Base-by-base conservation (phyloP, 2,888 invertebrate genomes). In the Amiota minor region DNA sequence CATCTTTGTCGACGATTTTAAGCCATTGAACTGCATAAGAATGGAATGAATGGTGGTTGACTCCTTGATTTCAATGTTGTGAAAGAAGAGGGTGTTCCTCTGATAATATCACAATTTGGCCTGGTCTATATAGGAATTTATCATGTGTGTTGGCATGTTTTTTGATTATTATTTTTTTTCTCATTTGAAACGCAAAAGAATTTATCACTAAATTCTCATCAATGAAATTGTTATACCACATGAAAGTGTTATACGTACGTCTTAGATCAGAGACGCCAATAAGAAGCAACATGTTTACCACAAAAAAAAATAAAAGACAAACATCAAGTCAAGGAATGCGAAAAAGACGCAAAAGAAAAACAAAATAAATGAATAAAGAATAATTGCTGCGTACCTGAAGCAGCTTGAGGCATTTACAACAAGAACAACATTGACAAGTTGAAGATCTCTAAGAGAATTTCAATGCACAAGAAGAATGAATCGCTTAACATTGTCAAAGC, bases 321-420 rank as follows among this genome's bases (percentile, higher is more conserved):
- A 35, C 35, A 35, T 35, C 14, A 11, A 23, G 9, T 23, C 23
- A 53, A 68, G 67, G 23, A 68, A 68, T 53, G 50, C 14, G 23
- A 50, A 68, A 68, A 6, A 53, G 67, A 18, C 67, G 53, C 6
- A 35, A 35, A 35, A 35, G 35, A 6, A 35, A 35, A 6, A 4
- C 35, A 35, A 35, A 35, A 2, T 35, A 35, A 35, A 35, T 35
- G 35, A 35, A 35, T 35, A 46, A 35, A 65, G 1, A 64, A 64
- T 47, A 59, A 59, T 62, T 53, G 35, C 35, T 68, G 53, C 67
- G 67, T 50, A 67, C 67, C 67, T 67, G 67, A 67, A 20, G 50
- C 67, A 20, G 20, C 35, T 35, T 35, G 35, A 6, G 35, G 6
- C 35, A 6, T 16, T 20, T 8, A 56, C 56, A 59, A 59, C 20